Conservation (phyloP, 2,797 vertebrate species). For the Lithobates pipiens region DNA sequence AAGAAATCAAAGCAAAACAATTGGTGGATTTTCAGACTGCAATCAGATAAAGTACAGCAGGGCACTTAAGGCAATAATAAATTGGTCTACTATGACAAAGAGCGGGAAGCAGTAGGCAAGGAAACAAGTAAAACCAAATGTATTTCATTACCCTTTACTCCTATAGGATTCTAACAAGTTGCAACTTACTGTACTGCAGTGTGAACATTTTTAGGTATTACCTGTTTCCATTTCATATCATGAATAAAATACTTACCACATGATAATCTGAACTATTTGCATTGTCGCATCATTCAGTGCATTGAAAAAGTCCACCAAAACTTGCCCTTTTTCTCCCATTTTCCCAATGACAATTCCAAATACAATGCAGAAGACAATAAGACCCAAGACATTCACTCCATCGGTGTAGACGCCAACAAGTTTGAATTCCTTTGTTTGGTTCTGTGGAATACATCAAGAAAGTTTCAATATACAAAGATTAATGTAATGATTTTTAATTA, state of each 20-base stretch:
- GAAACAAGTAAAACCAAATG: no score
- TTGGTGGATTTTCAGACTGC: no score
- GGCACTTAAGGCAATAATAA: background rate
- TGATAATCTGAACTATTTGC: conserved; percentile 95
- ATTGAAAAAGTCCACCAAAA: conserved; percentile 94
- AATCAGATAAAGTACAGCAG: background rate
- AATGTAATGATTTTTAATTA: no score
- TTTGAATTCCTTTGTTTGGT: conserved; percentile 89
- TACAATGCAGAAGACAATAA: conserved; percentile 94
- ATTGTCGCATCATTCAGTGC: conserved; percentile 96
- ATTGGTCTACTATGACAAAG: background rate
- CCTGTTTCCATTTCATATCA: background rate
- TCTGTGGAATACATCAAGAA: conserved; percentile 75
- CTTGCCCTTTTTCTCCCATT: conserved; percentile 95
- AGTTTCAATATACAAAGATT: background rate
- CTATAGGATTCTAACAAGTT: no score
- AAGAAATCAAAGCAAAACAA: no score
- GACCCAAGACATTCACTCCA: conserved; percentile 92
- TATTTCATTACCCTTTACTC: no score
- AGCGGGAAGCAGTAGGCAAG: no score
- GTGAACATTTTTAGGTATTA: no score
- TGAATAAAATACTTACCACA: conserved; percentile 85
- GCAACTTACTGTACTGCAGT: no score
- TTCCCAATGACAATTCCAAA: conserved; percentile 97
- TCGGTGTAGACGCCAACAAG: conserved; percentile 87